These are phyloP conservation scores for Xerus inauris DNA, from an alignment of 2,113 vertebrate species.

Conservation along the genomic window DNA sequence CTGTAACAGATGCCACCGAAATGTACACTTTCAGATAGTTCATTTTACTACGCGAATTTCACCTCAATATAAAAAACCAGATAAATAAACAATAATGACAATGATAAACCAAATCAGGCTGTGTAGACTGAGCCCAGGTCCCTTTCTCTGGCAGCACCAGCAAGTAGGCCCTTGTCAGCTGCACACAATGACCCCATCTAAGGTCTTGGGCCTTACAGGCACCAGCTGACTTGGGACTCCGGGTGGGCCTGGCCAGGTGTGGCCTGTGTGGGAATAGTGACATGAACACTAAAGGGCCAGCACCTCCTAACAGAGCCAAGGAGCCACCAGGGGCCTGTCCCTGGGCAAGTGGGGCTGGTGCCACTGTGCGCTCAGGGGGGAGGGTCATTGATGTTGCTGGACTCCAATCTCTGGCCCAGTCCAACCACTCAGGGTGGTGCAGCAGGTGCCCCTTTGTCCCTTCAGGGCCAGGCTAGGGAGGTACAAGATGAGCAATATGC, in stretches of 20 bases:
- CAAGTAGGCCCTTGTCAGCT: background rate
- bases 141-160: background rate
- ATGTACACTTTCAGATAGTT: background rate
- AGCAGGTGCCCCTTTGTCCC: no score
- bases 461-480: background rate
- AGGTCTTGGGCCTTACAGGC: background rate
- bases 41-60: background rate
- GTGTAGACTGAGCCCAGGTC: background rate
- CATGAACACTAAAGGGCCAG: background rate
- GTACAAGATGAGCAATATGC: background rate
- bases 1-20: background rate
- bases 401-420: no score
- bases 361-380: no score
- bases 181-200: no score
- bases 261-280: background rate
- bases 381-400: background rate
- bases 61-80: background rate
- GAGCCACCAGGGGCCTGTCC: background rate
- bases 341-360: background rate
- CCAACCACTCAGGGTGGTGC: background rate
- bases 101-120: background rate
- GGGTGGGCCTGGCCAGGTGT: background rate
- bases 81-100: background rate
- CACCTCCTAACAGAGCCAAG: background rate
- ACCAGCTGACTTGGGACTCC: accelerated